Conservation (phyloP, 2,113 vertebrate genomes). For the Tetrao urogallus region DNA sequence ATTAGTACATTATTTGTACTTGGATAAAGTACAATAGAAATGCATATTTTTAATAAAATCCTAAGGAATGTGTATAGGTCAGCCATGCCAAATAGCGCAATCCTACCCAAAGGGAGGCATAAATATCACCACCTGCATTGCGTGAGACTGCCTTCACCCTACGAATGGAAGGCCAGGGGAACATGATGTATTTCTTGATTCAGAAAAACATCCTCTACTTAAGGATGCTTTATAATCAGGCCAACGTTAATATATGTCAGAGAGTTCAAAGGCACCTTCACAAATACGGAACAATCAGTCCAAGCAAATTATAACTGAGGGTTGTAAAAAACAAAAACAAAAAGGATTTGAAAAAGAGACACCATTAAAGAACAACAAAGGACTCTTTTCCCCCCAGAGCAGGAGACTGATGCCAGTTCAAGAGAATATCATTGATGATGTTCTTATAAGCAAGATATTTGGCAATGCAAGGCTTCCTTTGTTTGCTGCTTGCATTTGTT, state of each 20-base stretch:
- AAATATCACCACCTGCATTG: not conserved
- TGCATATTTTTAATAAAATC: not conserved
- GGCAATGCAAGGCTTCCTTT: not conserved
- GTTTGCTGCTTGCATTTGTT: not conserved
- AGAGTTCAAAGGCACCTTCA: not conserved
- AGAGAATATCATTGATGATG: not conserved
- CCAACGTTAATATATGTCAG: not conserved
- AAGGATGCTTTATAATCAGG: not conserved
- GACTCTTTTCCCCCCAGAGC: not conserved
- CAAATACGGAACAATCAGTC: not conserved
- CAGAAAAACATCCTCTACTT: not conserved
- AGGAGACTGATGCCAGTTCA: not conserved
- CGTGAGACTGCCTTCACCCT: rapidly evolving
- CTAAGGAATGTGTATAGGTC: not conserved
- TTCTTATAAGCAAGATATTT: not conserved
- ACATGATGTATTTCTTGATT: rapidly evolving
- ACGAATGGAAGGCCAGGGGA: rapidly evolving
- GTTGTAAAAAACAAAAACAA: not conserved
- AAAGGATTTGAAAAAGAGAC: not conserved
- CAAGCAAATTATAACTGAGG: not conserved
- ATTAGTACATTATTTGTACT: not conserved
- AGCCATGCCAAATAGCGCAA: not conserved
- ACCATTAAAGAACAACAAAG: not conserved
- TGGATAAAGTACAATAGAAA: not conserved
- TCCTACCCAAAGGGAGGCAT: not conserved